phyloP scores from a whole-genome alignment of 2,888 invertebrate genomes.

The Erebia palarica region DNA sequence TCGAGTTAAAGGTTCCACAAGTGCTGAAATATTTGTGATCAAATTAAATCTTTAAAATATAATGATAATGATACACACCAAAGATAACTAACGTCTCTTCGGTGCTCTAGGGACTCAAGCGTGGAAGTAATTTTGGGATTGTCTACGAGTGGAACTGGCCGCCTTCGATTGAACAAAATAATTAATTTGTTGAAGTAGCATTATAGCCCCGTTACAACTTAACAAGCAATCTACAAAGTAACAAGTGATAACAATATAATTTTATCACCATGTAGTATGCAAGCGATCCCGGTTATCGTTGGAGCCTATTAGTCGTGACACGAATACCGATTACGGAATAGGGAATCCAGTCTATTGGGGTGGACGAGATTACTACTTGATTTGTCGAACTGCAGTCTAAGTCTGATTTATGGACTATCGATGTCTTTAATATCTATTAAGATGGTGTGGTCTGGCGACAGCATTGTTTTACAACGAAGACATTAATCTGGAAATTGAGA shows the following conservation, averaged over 20 bases:
- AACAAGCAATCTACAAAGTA: slow-evolving; percentile 8
- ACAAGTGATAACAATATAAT: slow-evolving; percentile 25
- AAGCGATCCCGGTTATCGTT: slow-evolving; percentile 30
- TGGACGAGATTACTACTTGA: slow-evolving; percentile 37
- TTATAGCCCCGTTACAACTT: slow-evolving; percentile 1
- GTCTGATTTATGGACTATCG: slow-evolving; percentile 27
- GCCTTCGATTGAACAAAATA: no score
- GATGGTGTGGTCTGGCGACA: slow-evolving; percentile 5
- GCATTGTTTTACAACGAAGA: slow-evolving; percentile 6
- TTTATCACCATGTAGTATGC: slow-evolving; percentile 19
- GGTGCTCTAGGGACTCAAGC: no score
- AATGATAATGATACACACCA: no score
- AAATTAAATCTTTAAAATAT: no score
- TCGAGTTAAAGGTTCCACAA: not conserved
- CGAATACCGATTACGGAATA: slow-evolving; percentile 33
- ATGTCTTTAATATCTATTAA: slow-evolving; percentile 23
- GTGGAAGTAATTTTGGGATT: no score
- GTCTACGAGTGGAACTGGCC: no score
- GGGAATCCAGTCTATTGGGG: slow-evolving; percentile 30
- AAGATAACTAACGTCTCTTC: no score
- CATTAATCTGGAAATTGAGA: not conserved
- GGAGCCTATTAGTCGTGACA: slow-evolving; percentile 36
- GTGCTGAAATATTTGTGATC: no score
- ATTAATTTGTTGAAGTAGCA: not conserved
- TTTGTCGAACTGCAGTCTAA: slow-evolving; percentile 41